Conservation (phyloP, 2,888 invertebrate species). For the Harpalus rubripes region DNA sequence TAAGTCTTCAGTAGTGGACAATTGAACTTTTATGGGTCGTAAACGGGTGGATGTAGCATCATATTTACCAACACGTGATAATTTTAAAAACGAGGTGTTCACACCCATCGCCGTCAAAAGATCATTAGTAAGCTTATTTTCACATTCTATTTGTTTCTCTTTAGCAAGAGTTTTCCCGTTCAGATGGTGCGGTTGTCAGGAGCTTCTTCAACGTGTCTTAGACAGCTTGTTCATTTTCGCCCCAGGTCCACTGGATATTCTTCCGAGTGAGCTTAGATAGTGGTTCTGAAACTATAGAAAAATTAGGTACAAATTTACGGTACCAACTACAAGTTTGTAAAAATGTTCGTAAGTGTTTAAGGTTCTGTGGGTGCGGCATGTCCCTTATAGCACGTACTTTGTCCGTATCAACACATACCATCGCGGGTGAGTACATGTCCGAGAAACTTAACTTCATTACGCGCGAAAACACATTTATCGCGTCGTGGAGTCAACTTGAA, state of each 20-base stretch:
- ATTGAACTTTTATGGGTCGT: too few species aligned
- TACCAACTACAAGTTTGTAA: background rate
- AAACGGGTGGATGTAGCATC: too few species aligned
- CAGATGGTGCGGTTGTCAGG: background rate
- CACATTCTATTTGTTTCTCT: too few species aligned
- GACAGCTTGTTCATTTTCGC: background rate
- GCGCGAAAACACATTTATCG: too few species aligned
- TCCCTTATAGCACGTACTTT: background rate
- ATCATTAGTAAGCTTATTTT: too few species aligned
- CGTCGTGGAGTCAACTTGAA: background rate
- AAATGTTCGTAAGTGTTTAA: background rate
- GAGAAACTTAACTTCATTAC: background rate
- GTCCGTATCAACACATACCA: background rate
- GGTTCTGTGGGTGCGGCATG: background rate
- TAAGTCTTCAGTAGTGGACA: too few species aligned
- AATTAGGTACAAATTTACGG: background rate
- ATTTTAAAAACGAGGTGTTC: too few species aligned
- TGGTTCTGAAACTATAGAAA: background rate
- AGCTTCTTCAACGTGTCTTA: background rate
- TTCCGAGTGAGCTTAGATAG: background rate
- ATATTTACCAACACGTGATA: too few species aligned
- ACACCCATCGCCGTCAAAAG: too few species aligned
- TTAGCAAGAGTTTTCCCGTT: too few species aligned
- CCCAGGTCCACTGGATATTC: background rate
- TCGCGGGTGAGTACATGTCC: background rate